Evolutionary conservation across 2,797 vertebrate species (phyloP), one percentile per base, ranked within the genome.

Genomic region (Siniperca obscura): DNA sequence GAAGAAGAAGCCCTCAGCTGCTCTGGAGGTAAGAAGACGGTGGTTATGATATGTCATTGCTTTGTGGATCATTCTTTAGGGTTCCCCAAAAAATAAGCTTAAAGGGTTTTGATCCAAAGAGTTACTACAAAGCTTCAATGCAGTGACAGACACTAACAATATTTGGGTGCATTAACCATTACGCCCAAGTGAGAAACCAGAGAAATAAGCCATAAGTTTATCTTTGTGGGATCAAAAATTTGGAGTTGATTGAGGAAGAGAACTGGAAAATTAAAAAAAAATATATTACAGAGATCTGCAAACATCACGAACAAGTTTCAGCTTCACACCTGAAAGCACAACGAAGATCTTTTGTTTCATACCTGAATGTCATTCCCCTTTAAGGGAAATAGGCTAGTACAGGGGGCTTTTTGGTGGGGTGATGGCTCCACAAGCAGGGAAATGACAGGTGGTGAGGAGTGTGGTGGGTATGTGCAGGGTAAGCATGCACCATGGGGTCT

Each of bases 1-100:
- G 95, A 99, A 99, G 97, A 99, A 99, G 97, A 99, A 99, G 95
- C 98, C 98, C 94, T 98, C 98, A 94, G 97, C 98, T 95, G 97
- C 98, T 95, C 95, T 99, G 97, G 98, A 99, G 98, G 98, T 99
- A 98, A 98, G 96, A 86, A 22, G 62, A 38, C 82, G 80, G 77
- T 79, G 66, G 48, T 76, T 40, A 44, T 74, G 17, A 64, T 57
- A 48, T 57, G 4, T 1, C 12, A 4, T 50, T 71, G 22, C 4
- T 77, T 73, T 59, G 25, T 77, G 36, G n/a, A 8, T 8, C 34
- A 30, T 34, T 61, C 7, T 53, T 42, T 48, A 71, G 50, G 12
- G 7, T 70, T 25, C 22, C 25, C 2, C 22, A 7, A 68, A 68
- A 65, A 57, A 64, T 30, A 60, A 16, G 3, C 22, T 52, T 16